phyloP scores from a whole-genome alignment of 2,113 vertebrate genomes.

The Pseudolaguvia tuberculata region DNA sequence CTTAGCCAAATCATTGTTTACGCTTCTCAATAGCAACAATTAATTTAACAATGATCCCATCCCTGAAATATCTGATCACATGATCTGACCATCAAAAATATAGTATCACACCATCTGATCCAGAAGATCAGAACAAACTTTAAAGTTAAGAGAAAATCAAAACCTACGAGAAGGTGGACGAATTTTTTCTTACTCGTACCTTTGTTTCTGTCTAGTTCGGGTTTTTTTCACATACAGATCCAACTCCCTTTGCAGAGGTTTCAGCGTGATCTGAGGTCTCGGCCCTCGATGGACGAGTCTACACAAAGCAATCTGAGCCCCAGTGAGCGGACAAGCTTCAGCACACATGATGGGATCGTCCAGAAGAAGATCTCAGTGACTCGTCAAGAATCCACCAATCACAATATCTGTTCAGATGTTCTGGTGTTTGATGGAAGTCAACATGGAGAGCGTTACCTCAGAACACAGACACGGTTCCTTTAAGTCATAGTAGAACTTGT shows the following conservation, averaged over 20 bases:
- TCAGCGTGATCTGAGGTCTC: constrained; percentile 64
- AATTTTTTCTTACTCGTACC: constrained; percentile 56
- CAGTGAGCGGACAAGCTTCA: constrained; percentile 63
- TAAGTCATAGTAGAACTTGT: background rate
- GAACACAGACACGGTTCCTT: background rate
- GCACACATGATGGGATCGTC: constrained; percentile 49
- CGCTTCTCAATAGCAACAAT: no score
- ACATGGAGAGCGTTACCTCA: background rate
- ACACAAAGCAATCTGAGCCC: constrained; percentile 71
- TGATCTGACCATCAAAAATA: no score
- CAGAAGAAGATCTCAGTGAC: background rate
- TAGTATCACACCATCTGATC: no score
- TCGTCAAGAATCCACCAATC: background rate
- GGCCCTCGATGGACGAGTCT: constrained; percentile 68
- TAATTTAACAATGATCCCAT: no score
- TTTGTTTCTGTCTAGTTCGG: constrained; percentile 64
- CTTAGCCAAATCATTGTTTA: no score
- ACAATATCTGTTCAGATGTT: background rate
- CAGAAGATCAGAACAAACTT: no score
- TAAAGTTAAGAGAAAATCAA: no score
- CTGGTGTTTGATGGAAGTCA: background rate
- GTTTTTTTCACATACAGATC: constrained; percentile 69
- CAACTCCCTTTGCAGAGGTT: constrained; percentile 71
- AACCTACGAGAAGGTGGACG: no score
- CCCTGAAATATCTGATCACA: no score